Evolutionary conservation across 2,888 invertebrate species (phyloP).

Genomic region (Eudemis profundana): DNA sequence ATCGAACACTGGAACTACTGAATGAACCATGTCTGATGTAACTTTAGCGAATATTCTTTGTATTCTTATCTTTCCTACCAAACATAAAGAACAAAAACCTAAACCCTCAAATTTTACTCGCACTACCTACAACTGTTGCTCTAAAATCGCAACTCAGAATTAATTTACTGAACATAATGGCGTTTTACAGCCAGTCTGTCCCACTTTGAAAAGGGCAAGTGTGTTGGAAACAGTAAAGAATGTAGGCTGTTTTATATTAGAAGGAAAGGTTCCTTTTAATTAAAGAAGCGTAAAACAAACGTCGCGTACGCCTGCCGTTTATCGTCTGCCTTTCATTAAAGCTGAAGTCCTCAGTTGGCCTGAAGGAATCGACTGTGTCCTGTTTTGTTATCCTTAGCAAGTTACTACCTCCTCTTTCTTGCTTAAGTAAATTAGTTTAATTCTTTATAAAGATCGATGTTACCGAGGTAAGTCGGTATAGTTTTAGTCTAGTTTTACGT

Average conservation of each 20-base stretch:
- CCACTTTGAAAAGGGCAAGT: slow-evolving; percentile 10
- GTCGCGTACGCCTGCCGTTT: slow-evolving; percentile 26
- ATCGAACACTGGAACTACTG: too few species aligned
- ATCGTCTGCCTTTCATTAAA: slow-evolving; percentile 26
- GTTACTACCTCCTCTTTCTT: too few species aligned
- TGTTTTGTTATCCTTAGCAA: too few species aligned
- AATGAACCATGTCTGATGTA: too few species aligned
- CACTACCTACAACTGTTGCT: not conserved
- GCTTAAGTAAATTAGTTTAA: not conserved
- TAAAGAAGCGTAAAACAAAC: slow-evolving; percentile 32
- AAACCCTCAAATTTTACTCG: not conserved
- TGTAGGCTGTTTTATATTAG: not conserved
- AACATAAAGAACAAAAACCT: too few species aligned
- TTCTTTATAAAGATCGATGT: too few species aligned
- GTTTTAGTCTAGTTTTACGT: too few species aligned
- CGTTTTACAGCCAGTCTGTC: slow-evolving; percentile 22
- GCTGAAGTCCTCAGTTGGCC: slow-evolving; percentile 9
- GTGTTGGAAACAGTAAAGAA: not conserved
- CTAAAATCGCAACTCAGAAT: slow-evolving; percentile 15
- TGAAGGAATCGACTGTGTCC: slow-evolving; percentile 1
- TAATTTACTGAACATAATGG: slow-evolving; percentile 33
- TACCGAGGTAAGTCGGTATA: too few species aligned
- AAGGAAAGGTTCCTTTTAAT: slow-evolving; percentile 31
- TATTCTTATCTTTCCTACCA: too few species aligned
- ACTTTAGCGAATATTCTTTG: too few species aligned